Percentiles rank a stretch among this genome's conserved stretches.
These are phyloP conservation scores for Eupsilia transversa DNA, from an alignment of 2,888 invertebrate species.

Conservation along the genomic window DNA sequence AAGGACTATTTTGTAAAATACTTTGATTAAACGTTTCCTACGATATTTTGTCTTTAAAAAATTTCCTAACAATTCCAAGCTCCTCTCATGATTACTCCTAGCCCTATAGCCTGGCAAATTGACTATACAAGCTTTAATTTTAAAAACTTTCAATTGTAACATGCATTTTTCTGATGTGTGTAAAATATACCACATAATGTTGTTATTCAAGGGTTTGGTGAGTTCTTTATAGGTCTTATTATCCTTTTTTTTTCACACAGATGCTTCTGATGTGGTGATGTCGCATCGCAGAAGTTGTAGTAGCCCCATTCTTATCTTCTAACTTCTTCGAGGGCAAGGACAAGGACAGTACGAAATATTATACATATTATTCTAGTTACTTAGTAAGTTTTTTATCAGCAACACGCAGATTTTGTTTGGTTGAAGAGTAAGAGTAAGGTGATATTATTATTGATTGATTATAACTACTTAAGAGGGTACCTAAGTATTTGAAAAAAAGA, in stretches of 20 bases:
- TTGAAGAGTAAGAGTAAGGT: neutral
- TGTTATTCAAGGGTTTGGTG: neutral
- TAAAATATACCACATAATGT: neutral
- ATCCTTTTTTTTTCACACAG: neutral
- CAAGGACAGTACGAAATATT: neutral
- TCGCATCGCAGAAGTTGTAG: neutral
- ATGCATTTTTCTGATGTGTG: no score
- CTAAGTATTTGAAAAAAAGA: no score
- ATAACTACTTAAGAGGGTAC: no score
- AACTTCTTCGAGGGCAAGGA: neutral
- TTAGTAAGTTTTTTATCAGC: neutral
- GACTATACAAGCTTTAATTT: neutral
- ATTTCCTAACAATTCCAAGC: neutral
- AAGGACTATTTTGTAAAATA: neutral
- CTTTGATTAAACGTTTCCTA: slow-evolving; percentile 16
- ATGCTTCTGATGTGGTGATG: neutral
- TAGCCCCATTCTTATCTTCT: neutral
- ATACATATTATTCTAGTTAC: neutral
- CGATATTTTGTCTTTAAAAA: neutral
- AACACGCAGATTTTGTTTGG: neutral
- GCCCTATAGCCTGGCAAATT: neutral
- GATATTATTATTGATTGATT: neutral
- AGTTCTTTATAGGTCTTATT: neutral
- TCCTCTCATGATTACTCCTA: neutral
- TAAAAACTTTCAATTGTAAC: neutral